These are phyloP conservation scores for Trematomus bernacchii DNA, from an alignment of 2,797 vertebrate species.

Conservation along the genomic window DNA sequence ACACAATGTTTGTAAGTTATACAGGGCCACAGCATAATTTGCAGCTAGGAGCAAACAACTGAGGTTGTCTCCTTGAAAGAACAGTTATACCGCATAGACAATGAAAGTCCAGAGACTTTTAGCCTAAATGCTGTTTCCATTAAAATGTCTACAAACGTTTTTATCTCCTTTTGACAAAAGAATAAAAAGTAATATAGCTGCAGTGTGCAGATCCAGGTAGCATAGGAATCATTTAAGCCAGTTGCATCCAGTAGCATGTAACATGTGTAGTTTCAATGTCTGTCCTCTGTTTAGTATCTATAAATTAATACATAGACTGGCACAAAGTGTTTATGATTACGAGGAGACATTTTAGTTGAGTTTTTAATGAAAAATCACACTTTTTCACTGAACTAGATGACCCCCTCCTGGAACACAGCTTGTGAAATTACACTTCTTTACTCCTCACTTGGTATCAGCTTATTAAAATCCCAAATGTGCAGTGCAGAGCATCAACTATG, in stretches of 20 bases:
- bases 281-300: slow-evolving; percentile 10
- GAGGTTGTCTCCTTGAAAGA: background rate
- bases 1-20: background rate
- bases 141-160: background rate
- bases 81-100: background rate
- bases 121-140: slow-evolving; percentile 15
- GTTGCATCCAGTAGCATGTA: background rate
- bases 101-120: background rate
- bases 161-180: slow-evolving; percentile 17
- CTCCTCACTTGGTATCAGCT: slow-evolving; percentile 52
- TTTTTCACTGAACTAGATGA: slow-evolving; percentile 10
- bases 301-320: slow-evolving; percentile 1
- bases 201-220: slow-evolving; percentile 2
- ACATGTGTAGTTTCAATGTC: background rate
- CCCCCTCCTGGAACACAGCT: background rate
- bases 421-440: slow-evolving; percentile 37
- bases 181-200: background rate
- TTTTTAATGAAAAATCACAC: slow-evolving; percentile 17
- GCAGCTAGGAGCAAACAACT: background rate
- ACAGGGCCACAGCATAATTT: background rate
- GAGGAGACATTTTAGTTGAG: background rate
- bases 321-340: background rate
- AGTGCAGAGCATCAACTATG: slow-evolving; percentile 68
- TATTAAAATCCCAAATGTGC: slow-evolving; percentile 77
- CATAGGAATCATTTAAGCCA: background rate